Base-by-base conservation (phyloP, 2,888 invertebrate species). In the Nudaria mundana region DNA sequence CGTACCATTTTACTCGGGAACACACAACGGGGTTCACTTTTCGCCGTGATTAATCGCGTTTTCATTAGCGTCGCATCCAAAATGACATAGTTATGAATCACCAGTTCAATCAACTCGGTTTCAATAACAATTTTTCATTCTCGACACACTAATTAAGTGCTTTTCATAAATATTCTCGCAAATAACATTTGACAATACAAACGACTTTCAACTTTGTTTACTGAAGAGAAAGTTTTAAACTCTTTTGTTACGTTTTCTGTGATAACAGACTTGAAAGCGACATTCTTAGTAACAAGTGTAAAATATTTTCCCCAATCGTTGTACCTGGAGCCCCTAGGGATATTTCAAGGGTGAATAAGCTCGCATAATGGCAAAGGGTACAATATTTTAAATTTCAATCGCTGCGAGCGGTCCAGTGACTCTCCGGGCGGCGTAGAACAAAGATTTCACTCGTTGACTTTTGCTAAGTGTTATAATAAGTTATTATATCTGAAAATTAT, bases 261-360 rank as follows among this genome's bases (percentile, higher is more conserved):
- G 72, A 74, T 76, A 63, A 73, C 56, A 71, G 75, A 77, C 76
- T 81, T 79, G 70, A 76, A 79, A 82, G 77, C 82, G 84, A 82
- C 84, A 83, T 84, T 80, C 81, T 86, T 81, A 84, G 85, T 86
- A 86, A 84, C 88, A 88, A 88, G 88, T 88, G 88, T 87, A 88
- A 87, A 87, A 86, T 88, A 87, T 87, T 86, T 87, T 86, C 86
- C 87, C 87, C 85, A 83, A 86, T 85, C 84, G 82, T 73, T 68
- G 86, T 86, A 87, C 87, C 88, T 87, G 87, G 78, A 78, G 72
- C 87, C 86, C 89, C 85, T 60, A 78, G 88, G 88, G 89, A 89
- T 89, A 89, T 89, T 89, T 89, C 88, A 89, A 86, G 89, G 89
- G 88, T 88, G 89, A 87, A 87, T 87, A 87, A 88, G 87, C 88